A percentile compares a stretch with the other conserved stretches of the same genome.
Conservation (phyloP, 2,888 invertebrate species). For the Prionchulus punctatus region DNA sequence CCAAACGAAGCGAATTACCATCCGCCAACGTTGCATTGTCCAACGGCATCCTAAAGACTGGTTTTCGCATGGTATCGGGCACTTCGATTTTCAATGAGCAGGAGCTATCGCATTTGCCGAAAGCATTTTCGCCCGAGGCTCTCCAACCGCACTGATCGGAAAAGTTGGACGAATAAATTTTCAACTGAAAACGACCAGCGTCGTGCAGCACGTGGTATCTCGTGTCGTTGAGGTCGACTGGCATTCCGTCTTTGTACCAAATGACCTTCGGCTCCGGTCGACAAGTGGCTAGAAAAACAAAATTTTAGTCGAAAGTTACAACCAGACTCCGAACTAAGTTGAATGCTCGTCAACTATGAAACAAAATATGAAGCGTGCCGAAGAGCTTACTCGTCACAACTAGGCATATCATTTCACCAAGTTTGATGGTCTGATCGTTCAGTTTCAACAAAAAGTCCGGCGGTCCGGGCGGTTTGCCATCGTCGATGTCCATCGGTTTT, state of each 20-base stretch:
- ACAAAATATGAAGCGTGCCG: too few relatives aligned
- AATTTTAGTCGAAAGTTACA: conserved; percentile 5
- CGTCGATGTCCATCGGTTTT: not conserved
- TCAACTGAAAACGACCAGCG: conserved; percentile 18
- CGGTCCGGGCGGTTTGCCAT: too few relatives aligned
- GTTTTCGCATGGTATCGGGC: conserved; percentile 4
- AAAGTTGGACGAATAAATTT: conserved; percentile 21
- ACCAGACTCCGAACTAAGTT: not conserved
- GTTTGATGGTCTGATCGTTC: conserved; percentile 18
- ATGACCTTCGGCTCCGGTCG: conserved; percentile 35
- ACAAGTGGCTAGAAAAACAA: conserved; percentile 32
- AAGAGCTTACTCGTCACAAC: conserved; percentile 22
- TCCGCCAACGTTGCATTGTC: conserved; percentile 18
- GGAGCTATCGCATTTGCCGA: conserved; percentile 33
- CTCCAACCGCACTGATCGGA: conserved; percentile 34
- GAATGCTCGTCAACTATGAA: too few relatives aligned
- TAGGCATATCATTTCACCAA: conserved; percentile 21
- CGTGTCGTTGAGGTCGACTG: conserved; percentile 24
- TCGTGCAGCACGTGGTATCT: conserved; percentile 16
- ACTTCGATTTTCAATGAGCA: conserved; percentile 32
- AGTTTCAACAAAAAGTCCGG: conserved; percentile 11
- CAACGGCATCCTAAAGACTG: conserved; percentile 15
- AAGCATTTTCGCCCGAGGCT: conserved; percentile 34
- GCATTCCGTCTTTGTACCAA: conserved; percentile 33
- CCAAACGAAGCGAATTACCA: conserved; percentile 20